Conservation (phyloP, 2,113 vertebrate genomes). For the Canis aureus region DNA sequence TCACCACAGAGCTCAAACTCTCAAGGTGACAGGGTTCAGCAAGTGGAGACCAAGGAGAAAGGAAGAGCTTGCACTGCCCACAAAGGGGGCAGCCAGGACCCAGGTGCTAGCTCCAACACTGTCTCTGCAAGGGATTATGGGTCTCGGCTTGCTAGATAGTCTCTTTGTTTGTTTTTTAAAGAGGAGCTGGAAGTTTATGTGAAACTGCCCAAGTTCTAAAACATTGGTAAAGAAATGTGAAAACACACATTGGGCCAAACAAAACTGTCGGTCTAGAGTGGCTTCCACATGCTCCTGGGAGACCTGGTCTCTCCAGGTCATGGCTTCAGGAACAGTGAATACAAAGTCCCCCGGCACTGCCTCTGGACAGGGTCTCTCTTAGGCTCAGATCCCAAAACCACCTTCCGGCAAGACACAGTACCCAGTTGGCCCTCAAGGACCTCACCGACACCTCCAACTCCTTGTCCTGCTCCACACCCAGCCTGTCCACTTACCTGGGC, state of each 20-base stretch:
- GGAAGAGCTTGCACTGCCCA: neutral
- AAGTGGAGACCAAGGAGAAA: neutral
- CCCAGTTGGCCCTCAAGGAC: rapidly evolving
- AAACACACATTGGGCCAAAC: conserved; percentile 54
- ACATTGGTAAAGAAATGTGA: conserved; percentile 61
- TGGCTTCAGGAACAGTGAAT: neutral
- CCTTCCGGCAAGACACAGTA: neutral
- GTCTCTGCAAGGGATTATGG: neutral
- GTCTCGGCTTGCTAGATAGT: neutral
- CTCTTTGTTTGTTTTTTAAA: neutral
- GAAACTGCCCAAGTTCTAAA: conserved; percentile 33
- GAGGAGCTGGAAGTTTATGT: conserved; percentile 16
- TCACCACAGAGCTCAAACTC: too few species aligned
- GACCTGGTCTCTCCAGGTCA: neutral
- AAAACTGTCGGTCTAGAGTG: neutral
- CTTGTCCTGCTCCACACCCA: neutral
- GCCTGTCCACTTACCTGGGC: neutral
- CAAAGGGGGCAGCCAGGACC: rapidly evolving
- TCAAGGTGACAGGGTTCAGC: rapidly evolving
- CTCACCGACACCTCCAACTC: rapidly evolving
- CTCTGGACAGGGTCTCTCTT: neutral
- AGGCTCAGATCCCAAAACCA: neutral
- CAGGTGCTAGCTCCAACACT: neutral
- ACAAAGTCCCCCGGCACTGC: neutral
- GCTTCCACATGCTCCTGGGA: neutral